Evolutionary conservation across 1,140 invertebrate genomes (phyloP), one percentile per base, ranked within the genome.

Genomic region (Philotrypesis tridentata): DNA sequence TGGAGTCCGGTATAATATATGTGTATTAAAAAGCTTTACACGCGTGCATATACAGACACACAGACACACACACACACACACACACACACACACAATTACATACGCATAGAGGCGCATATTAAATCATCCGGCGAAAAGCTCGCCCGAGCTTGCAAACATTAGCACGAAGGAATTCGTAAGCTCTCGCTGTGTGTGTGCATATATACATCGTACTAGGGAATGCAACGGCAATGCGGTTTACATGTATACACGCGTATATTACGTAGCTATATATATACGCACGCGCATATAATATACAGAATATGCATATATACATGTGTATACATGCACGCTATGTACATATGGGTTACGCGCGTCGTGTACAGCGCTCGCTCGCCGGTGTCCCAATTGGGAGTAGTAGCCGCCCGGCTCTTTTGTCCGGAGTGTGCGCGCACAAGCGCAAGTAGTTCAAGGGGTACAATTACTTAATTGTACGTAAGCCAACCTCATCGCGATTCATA

Each of bases 381-480:
- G 85, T 82, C 79, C 82, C 85, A 86, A 84, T 84, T 86, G 82
- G 67, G 25, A 40, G 33, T 68, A 48, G 21, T 31, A 61, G 31
- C 79, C 40, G 63, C 48, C 72, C 65, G 79, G 82, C 82, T 83
- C 82, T 84, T 86, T 86, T 71, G 80, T 84, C n/a, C 43, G 14
- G 27, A 65, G 40, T 27, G 74, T 63, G 71, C 40, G 65, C 74
- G 71, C 61, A 63, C 78, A 76, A 75, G 65, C 40, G 80, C 78
- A 86, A 86, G 85, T 86, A 85, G 85, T 85, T 86, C 84, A 86
- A 86, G 84, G 85, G 85, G 81, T 82, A 84, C 84, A 85, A 86
- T 85, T 84, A 86, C 83, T 85, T 86, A 86, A 86, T 86, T 84
- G 80, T 84, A 82, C 77, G 68, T 71, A 82, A 84, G 77, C 70